Base-by-base conservation (phyloP, 2,113 vertebrate genomes). In the Brachionichthys hirsutus region DNA sequence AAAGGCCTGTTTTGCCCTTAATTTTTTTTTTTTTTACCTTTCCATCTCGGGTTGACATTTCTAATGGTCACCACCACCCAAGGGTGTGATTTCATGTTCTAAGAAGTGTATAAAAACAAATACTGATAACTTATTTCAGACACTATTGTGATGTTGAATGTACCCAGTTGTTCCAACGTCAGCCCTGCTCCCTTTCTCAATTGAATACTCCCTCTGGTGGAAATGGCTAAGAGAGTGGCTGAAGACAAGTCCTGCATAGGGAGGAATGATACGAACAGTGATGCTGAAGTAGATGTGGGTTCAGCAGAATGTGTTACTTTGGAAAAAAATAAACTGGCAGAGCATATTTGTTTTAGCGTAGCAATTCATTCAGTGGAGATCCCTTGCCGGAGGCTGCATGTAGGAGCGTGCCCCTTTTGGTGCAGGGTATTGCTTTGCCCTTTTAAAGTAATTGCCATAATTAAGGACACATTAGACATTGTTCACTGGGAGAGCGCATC, bases 151-250 rank as follows among this genome's bases (percentile, higher is more conserved):
- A 67, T 73, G 76, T 67, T 51, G 22, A 47, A n/a, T n/a, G n/a
- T n/a, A n/a, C n/a, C n/a, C n/a, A 74, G 72, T 77, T 83, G 75
- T 81, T 77, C 70, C 70, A 50, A 24, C 17, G 20, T 6, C 4
- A 24, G 45, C 55, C 30, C 61, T 63, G 34, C 35, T 51, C 24
- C 18, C n/a, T n/a, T 54, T 66, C 50, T 65, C 54, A 78, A 72
- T 44, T 70, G 53, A 67, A 67, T 76, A 45, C 85, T 81, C 86
- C 88, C 82, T 77, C 87, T 89, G 83, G 79, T 80, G 88, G 87
- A 65, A 0, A 73, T 42, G 40, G 30, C 48, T 38, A 30, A 30
- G 1, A 30, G 24, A 30, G 24, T 30, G 3, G 8, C n/a, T n/a
- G n/a, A n/a, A 30, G 24, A 30, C 24, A 2, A 30, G 1, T 30